Evolutionary conservation across 2,113 vertebrate genomes (phyloP).

Genomic region (Serilophus lunatus): DNA sequence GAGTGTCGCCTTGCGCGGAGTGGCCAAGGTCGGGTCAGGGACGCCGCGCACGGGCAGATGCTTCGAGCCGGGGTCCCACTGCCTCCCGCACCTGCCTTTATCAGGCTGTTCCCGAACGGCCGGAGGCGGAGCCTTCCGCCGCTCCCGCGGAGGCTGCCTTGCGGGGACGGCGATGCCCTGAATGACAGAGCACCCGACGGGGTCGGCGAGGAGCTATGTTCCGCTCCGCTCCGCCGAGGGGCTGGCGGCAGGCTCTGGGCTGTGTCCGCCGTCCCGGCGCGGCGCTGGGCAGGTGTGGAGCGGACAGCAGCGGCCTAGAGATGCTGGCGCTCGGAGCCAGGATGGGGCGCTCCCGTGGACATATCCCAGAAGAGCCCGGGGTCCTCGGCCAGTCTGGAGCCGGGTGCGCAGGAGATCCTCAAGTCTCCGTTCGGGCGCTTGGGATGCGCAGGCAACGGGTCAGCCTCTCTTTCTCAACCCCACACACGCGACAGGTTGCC

Average conservation of each 20-base stretch:
- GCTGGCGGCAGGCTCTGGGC: neutral
- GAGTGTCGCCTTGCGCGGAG: neutral
- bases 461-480: neutral
- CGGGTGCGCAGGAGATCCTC: neutral
- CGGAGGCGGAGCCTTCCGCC: conserved; percentile 51
- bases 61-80: neutral
- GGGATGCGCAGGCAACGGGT: neutral
- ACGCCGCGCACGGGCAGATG: neutral
- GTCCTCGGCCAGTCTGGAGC: fast-evolving
- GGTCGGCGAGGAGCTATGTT: neutral
- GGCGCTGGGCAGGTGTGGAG: neutral
- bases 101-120: conserved; percentile 9
- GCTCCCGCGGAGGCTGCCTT: neutral
- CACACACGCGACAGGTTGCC: neutral
- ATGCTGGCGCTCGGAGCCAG: neutral
- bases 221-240: neutral
- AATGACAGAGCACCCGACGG: neutral
- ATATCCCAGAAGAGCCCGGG: neutral
- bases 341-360: neutral
- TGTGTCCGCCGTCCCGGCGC: neutral
- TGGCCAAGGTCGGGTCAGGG: neutral
- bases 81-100: conserved; percentile 60
- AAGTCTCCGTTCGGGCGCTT: neutral
- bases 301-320: neutral
- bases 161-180: neutral